A percentile compares a stretch with the other conserved stretches of the same genome.
Conservation (phyloP, 2,797 vertebrate genomes). For the Anniella stebbinsi region DNA sequence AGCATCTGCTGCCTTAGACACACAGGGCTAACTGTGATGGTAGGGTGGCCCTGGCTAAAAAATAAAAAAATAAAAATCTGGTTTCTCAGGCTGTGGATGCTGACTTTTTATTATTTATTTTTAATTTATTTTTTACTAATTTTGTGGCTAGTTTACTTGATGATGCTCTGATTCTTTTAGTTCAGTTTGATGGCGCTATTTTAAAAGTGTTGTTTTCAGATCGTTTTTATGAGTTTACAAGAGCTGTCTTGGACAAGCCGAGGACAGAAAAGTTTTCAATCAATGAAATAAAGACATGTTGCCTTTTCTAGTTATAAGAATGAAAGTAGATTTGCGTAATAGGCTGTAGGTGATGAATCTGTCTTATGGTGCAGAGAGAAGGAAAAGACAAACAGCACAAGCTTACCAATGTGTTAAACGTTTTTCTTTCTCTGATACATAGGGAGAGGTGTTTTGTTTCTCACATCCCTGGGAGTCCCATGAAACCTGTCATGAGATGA, state of each 20-base stretch:
- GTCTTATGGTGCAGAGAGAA: constrained; percentile 4
- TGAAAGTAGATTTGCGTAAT: constrained; percentile 21
- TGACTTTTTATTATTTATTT: too few relatives aligned
- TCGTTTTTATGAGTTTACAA: not conserved
- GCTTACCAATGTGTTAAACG: not conserved
- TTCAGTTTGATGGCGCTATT: not conserved
- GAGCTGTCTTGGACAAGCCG: not conserved
- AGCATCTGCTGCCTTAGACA: not conserved
- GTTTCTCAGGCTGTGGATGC: not conserved
- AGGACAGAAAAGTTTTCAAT: not conserved
- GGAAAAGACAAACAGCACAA: not conserved
- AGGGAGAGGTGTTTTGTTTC: constrained; percentile 31
- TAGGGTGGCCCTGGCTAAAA: not conserved
- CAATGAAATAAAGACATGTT: not conserved
- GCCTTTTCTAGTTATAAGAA: not conserved
- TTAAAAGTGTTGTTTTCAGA: too few relatives aligned
- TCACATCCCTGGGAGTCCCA: constrained; percentile 25
- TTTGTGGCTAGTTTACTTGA: not conserved
- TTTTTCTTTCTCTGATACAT: constrained; percentile 18
- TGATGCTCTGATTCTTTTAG: not conserved
- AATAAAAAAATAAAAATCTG: too few relatives aligned
- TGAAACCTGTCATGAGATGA: constrained; percentile 10
- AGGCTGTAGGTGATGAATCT: constrained; percentile 10
- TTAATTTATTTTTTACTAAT: not conserved
- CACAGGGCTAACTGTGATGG: not conserved